Base-by-base conservation (phyloP, 2,888 invertebrate genomes). In the Trissoscelio sp. region DNA sequence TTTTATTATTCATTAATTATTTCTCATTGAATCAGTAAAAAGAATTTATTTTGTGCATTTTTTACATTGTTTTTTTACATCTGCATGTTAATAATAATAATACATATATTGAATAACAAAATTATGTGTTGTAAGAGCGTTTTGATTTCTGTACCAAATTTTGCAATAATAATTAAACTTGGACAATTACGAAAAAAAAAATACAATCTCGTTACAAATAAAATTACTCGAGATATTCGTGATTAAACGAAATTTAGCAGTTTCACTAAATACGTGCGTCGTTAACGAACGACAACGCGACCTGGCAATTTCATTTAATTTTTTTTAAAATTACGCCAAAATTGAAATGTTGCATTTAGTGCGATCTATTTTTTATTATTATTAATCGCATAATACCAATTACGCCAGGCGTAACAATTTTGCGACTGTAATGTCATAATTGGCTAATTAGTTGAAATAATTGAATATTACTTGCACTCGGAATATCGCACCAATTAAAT, bases 71-170 rank as follows among this genome's bases (percentile, higher is more conserved):
- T 34, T 37, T 37, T 48, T 20, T 44, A 14, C 16, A 51, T 62
- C n/a, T 62, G 34, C 31, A 62, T 48, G 34, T 62, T 5, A 4
- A 62, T 46, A 46, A 44, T 28, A 16, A n/a, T 4, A n/a, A 12
- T 22, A 31, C 28, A n/a, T 34, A 55, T 18, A 34, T 7, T 53
- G 0, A 22, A 14, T 11, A 2, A 6, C 9, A 12, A 58, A 18
- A 46, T 12, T 53, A 53, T 22, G 16, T 42, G 51, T 53, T 67
- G 53, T 67, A 67, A 67, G 66, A 67, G 51, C 66, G 53, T 67
- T 67, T 67, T 67, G 66, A 67, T 67, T 67, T 67, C 28, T 46
- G 62, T 62, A 31, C 18, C 20, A 46, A 4, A 62, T 20, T 46
- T 46, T 31, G 16, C 12, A 60, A 60, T 44, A 22, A 18, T 24